phyloP scores from a whole-genome alignment of 2,888 invertebrate species.

The Tetragnatha montana region DNA sequence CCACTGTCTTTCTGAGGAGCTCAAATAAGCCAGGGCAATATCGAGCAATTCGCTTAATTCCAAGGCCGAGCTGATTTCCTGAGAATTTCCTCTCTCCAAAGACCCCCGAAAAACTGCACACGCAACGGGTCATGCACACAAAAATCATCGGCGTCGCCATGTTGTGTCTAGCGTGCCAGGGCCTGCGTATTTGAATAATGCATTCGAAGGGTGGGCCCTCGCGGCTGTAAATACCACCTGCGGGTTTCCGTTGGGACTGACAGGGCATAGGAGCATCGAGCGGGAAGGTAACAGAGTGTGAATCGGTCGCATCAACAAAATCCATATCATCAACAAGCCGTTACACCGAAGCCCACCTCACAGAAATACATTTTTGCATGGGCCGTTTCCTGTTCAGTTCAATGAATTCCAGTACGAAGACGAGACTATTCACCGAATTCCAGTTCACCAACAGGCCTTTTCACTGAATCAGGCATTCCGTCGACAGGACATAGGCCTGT shows the following conservation, averaged over 20 bases:
- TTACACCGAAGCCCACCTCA: no score
- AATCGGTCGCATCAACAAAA: no score
- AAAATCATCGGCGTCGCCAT: neutral
- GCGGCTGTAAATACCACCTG: slow-evolving; percentile 51
- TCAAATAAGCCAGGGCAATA: neutral
- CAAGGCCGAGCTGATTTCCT: neutral
- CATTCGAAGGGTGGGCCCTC: slow-evolving; percentile 36
- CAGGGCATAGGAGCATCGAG: neutral
- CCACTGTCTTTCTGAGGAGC: no score
- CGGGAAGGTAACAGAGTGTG: no score
- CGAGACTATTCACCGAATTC: no score
- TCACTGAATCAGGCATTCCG: no score
- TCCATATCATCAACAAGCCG: no score
- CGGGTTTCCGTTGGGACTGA: slow-evolving; percentile 48
- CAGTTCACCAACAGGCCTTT: no score
- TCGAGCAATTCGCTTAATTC: neutral
- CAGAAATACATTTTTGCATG: no score
- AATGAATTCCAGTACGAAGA: no score
- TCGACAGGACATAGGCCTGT: no score
- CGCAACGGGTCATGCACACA: neutral
- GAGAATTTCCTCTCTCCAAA: neutral
- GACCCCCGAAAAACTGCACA: neutral
- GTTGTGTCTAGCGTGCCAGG: slow-evolving; percentile 43
- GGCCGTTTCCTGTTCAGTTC: no score
- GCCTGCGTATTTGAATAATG: slow-evolving; percentile 50